Evolutionary conservation across 92 coral and sea anemone genomes (phyloP), one percentile per base, ranked within the genome.

Genomic region (Chrysogorgia sp.): DNA sequence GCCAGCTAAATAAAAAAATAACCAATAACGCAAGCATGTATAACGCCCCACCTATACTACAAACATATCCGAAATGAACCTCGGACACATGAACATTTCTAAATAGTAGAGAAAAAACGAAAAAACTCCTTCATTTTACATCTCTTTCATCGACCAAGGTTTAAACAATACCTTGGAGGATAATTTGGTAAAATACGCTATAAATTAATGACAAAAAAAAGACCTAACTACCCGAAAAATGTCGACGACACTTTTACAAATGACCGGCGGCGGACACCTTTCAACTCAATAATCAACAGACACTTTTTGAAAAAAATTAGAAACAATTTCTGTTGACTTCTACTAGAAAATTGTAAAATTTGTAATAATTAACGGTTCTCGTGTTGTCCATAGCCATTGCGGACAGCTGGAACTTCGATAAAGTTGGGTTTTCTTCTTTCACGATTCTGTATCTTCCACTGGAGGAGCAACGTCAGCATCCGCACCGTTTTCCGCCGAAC

Each of bases 401-500:
- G 10, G 14, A 47, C 2, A 47, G 2, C 14, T 47, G 53, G 53
- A 2, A 7, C 14, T 7, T 47, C n/a, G n/a, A 47, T 7, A 6
- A 47, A 15, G 10, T 37, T 37, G 12, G 6, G 43, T 37, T 37
- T 37, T 37, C 12, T 52, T 52, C 59, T 7, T 6, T 17, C 9
- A 23, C 63, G 2, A 2, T 23, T 23, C 63, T 57, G 3, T 14
- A 14, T 57, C 63, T 30, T 57, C 32, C 7, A 3, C 2, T 29
- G 63, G 9, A 7, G 63, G 63, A 3, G 65, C 50, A 20, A 70
- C 34, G 50, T 74, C 79, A 0, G 79, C 80, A 2, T 75, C 58
- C 29, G 67, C 31, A 34, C 83, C 90, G 24, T 83, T 71, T 28
- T 86, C 90, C 77, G 23, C 45, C 14, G 90, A 71, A 14, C 84